A percentile compares a stretch with the other conserved stretches of the same genome.
Evolutionary conservation across 2,888 invertebrate species (phyloP).

Genomic region (Ditula angustiorana): DNA sequence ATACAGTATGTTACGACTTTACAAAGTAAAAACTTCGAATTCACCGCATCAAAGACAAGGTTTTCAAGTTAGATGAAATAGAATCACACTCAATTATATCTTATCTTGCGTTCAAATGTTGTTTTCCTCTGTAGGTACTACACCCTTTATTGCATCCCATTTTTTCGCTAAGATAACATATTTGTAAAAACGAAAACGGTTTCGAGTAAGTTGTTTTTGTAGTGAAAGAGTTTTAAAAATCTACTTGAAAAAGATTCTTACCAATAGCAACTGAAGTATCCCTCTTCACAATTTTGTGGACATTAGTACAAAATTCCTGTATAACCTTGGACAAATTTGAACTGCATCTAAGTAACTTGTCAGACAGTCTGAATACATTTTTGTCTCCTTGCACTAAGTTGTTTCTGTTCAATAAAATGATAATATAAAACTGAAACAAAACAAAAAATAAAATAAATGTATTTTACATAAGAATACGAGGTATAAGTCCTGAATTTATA

Average conservation of each 20-base stretch:
- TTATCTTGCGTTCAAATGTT: too few species aligned
- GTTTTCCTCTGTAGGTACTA: too few species aligned
- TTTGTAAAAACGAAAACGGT: too few species aligned
- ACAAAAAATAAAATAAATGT: slow-evolving; percentile 15
- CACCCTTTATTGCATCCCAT: too few species aligned
- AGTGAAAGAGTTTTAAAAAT: neutral
- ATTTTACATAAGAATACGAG: too few species aligned
- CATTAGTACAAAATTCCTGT: slow-evolving; percentile 68
- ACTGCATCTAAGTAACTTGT: slow-evolving; percentile 67
- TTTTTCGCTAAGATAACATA: too few species aligned
- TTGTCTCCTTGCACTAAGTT: slow-evolving; percentile 47
- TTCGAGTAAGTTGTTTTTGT: too few species aligned
- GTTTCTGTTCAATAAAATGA: slow-evolving; percentile 56
- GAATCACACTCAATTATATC: too few species aligned
- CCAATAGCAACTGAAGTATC: slow-evolving; percentile 72
- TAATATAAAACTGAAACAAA: slow-evolving; percentile 64
- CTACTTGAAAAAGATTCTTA: slow-evolving; percentile 47
- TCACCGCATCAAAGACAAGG: too few species aligned
- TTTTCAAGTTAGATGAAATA: too few species aligned
- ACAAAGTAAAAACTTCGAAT: too few species aligned
- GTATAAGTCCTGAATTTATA: slow-evolving; percentile 3
- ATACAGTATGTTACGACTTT: too few species aligned
- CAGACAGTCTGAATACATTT: slow-evolving; percentile 62
- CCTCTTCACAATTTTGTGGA: slow-evolving; percentile 71
- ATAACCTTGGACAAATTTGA: slow-evolving; percentile 68